Percentiles rank a stretch among this genome's conserved stretches.
These are phyloP conservation scores for Ailurus styani DNA, from an alignment of 2,113 vertebrate genomes.

Conservation along the genomic window DNA sequence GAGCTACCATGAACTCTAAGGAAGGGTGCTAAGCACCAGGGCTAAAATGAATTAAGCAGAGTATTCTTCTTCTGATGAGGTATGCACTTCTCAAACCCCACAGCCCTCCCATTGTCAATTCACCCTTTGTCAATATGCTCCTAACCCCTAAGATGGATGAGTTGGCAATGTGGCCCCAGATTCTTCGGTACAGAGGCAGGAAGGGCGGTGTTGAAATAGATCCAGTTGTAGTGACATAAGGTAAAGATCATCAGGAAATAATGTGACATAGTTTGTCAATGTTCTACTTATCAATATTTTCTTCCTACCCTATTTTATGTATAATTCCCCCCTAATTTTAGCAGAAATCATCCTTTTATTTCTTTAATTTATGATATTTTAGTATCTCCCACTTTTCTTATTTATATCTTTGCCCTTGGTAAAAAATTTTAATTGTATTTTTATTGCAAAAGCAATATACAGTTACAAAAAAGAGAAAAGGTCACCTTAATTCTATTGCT, in stretches of 20 bases:
- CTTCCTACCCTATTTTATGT: neutral
- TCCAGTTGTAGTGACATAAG: neutral
- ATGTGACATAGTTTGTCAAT: neutral
- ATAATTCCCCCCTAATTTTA: neutral
- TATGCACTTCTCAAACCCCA: neutral
- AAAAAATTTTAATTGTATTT: neutral
- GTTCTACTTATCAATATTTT: neutral
- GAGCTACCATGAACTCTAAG: neutral
- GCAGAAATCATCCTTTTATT: neutral
- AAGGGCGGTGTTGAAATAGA: neutral
- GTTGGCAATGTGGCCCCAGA: neutral
- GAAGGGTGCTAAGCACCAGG: neutral
- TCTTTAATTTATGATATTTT: neutral
- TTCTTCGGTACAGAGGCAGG: neutral
- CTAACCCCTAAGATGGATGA: neutral
- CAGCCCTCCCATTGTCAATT: neutral
- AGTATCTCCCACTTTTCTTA: neutral
- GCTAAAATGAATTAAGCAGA: neutral
- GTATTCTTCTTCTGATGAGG: neutral
- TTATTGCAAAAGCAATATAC: neutral
- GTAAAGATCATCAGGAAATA: neutral
- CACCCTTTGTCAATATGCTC: neutral
- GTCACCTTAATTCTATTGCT: neutral
- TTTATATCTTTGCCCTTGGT: neutral
- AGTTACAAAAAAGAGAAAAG: neutral